Evolutionary conservation across 2,113 vertebrate species (phyloP).

Genomic region (Apodemus sylvaticus): DNA sequence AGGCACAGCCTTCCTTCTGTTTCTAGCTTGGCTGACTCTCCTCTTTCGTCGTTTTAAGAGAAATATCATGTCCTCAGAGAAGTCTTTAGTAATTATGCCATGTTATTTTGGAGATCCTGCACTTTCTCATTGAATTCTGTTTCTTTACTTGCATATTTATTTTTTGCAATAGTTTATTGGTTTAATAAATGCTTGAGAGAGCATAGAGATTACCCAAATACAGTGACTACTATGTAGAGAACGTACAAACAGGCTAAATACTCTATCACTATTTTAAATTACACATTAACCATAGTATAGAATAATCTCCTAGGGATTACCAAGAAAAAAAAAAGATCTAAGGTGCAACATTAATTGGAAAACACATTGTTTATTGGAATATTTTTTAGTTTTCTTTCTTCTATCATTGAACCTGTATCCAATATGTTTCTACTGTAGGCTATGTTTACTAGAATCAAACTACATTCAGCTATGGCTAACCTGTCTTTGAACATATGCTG

Average conservation of each 20-base stretch:
- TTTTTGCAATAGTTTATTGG: not conserved
- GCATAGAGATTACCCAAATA: not conserved
- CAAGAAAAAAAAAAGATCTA: conserved; percentile 7
- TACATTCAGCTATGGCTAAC: conserved; percentile 84
- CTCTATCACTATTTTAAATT: conserved; percentile 14
- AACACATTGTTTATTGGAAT: conserved; percentile 27
- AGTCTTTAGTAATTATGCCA: not conserved
- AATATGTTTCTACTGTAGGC: conserved; percentile 82
- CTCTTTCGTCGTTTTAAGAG: not conserved
- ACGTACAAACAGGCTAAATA: not conserved
- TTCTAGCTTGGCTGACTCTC: not conserved
- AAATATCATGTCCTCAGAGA: not conserved
- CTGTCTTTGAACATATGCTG: conserved; percentile 89
- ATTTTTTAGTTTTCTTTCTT: conserved; percentile 67
- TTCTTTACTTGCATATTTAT: not conserved
- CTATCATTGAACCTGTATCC: conserved; percentile 82
- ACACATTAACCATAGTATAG: not conserved
- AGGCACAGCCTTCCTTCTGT: not conserved
- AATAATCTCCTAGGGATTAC: not conserved
- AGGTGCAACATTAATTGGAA: conserved; percentile 65
- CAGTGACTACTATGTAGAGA: no score
- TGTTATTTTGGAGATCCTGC: not conserved
- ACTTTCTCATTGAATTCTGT: not conserved
- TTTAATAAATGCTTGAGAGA: not conserved
- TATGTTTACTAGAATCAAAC: conserved; percentile 86